Evolutionary conservation across 2,888 invertebrate species (phyloP), one percentile per base, ranked within the genome.

Genomic region (Drosophila multiciliata): DNA sequence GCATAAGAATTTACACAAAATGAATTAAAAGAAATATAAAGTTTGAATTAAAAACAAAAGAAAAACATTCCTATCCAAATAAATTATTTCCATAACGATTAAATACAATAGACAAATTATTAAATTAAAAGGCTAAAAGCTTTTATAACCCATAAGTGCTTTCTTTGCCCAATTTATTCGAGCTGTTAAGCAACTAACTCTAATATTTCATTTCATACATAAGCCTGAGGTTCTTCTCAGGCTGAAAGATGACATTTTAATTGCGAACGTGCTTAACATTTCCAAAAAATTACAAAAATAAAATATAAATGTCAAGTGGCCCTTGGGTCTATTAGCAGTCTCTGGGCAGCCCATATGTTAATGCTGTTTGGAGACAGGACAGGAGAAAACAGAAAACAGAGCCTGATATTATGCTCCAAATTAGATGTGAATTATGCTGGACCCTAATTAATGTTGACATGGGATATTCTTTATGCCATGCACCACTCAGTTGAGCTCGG

Each of bases 381-480:
- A 59, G n/a, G 33, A 20, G n/a, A 40, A 20, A 17, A 52, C 40
- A 40, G 12, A 40, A 38, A 26, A 55, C 36, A 42, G 33, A 66
- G 62, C 32, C 55, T n/a, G 59, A 52, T 38, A 66, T 73, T 60
- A 68, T 58, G 67, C 69, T 53, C 38, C 68, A 87, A 69, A 75
- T 81, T 80, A 76, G 81, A 80, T 75, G 83, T 67, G 82, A 73
- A 87, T 82, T 84, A 80, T 77, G 71, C 80, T 55, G 75, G 75
- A 89, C 89, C 85, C 87, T 89, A 86, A 86, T 86, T 86, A 89
- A 82, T 78, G 89, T 87, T 86, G 85, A 89, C 85, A 89, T 87
- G 82, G 85, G 85, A 73, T 84, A 70, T 80, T 52, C 62, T 67
- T 57, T 73, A 66, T 55, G 17, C 49, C 53, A 55, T 67, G 49